Evolutionary conservation across 2,113 vertebrate genomes (phyloP), one percentile per base, ranked within the genome.

Genomic region (Oostethus manadensis): DNA sequence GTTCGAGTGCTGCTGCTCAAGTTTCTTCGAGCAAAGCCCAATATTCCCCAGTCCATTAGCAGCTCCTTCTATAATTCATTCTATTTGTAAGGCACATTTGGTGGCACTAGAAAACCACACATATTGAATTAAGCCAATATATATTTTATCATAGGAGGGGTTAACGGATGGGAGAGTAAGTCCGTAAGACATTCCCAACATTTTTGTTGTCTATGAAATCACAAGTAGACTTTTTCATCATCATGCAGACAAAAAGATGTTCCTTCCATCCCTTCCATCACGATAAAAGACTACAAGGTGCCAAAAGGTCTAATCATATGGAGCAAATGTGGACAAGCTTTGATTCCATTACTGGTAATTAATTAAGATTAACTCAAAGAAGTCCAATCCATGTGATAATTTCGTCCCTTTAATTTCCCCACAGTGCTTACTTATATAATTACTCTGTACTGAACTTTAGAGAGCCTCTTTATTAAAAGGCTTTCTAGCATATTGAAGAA

Each of bases 341-440:
- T 9, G 3, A 29, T 23, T 60, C 65, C 10, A 60, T 54, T 53
- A 53, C 17, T 35, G 23, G 54, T 22, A 40, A n/a, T n/a, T n/a
- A n/a, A n/a, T n/a, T n/a, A n/a, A 58, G 43, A 72, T 60, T 48
- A 66, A 4, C 22, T 50, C 15, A 51, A 50, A 66, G 16, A 68
- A 64, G 38, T 16, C 7, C 57, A 35, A 65, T 68, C 21, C 43
- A 42, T 17, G 23, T 43, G 55, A 77, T 72, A 47, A 55, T 64
- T 68, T 45, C 21, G 13, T 64, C 23, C 61, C 44, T 10, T 48
- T 26, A 56, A 75, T 59, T 71, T 38, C 23, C 43, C 64, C 15
- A 23, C 4, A 55, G 16, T 59, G 45, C 51, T 68, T 66, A 54
- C 51, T 68, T 66, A 54, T 61, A 64, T 66, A 60, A 78, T 61